Evolutionary conservation across 1,140 invertebrate species (phyloP).

Genomic region (Lucilia sericata): DNA sequence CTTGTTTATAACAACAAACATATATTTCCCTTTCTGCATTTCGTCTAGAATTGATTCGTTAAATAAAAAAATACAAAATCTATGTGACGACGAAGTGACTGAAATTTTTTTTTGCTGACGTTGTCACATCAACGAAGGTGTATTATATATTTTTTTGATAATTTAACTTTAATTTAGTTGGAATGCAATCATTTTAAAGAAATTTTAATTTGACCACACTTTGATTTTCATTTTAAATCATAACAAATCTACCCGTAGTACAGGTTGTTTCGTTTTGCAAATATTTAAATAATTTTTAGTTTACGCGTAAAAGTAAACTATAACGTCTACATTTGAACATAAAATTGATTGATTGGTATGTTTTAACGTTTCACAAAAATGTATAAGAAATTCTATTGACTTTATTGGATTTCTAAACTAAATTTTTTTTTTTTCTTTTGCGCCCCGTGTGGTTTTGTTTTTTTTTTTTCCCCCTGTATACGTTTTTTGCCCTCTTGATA

Average conservation of each 20-base stretch:
- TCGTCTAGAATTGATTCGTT: background rate
- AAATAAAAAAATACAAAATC: background rate
- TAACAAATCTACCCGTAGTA: background rate
- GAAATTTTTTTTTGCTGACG: conserved; percentile 31
- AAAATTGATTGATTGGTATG: conserved; percentile 14
- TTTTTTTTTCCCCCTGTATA: no score
- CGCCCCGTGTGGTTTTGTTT: no score
- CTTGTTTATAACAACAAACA: background rate
- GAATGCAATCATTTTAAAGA: conserved; percentile 9
- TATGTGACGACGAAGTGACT: background rate
- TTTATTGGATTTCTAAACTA: no score
- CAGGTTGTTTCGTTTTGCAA: background rate
- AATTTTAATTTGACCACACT: background rate
- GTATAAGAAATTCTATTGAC: background rate
- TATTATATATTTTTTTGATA: background rate
- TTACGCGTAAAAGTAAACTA: background rate
- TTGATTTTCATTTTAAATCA: conserved; percentile 7
- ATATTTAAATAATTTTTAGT: background rate
- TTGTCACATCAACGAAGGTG: conserved; percentile 22
- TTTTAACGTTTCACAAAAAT: background rate
- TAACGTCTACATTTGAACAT: background rate
- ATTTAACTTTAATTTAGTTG: background rate
- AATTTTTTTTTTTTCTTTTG: no score
- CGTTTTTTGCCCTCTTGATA: no score
- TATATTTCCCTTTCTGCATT: background rate